Percentiles rank a stretch among this genome's conserved stretches.
Evolutionary conservation across 1,140 invertebrate genomes (phyloP).

Genomic region (Lucilia sericata): DNA sequence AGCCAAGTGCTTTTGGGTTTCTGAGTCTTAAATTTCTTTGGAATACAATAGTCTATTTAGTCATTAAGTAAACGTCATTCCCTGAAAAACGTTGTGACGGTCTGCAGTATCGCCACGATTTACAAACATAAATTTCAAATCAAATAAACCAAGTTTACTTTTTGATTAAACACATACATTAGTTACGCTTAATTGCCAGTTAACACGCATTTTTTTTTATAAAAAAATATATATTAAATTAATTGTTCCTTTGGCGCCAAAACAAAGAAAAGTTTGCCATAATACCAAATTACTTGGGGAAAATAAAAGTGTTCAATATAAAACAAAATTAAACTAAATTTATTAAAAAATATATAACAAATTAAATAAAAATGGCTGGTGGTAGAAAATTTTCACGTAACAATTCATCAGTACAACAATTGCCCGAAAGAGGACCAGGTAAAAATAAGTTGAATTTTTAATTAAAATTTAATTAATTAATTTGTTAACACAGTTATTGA

Average conservation of each 20-base stretch:
- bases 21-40: constrained; percentile 16
- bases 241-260: constrained; percentile 40
- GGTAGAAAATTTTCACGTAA: constrained; percentile 65
- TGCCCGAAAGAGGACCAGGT: constrained; percentile 68
- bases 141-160: background rate
- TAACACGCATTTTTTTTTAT: constrained; percentile 39
- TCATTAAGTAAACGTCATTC: constrained; percentile 46
- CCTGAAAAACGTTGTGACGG: constrained; percentile 47
- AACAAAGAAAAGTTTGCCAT: constrained; percentile 17
- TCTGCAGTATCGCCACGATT: constrained; percentile 48
- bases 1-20: background rate
- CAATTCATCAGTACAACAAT: constrained; percentile 63
- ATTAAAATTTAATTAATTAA: background rate
- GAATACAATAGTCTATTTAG: constrained; percentile 38
- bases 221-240: constrained; percentile 5
- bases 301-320: background rate
- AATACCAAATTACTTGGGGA: no score
- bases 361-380: constrained; percentile 57
- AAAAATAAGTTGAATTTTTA: constrained; percentile 46
- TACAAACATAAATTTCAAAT: background rate
- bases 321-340: background rate
- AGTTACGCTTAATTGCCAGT: constrained; percentile 31
- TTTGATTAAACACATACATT: background rate
- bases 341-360: constrained; percentile 44
- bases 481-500: no score